phyloP scores from a whole-genome alignment of 2,113 vertebrate species.

The Setophaga coronata region DNA sequence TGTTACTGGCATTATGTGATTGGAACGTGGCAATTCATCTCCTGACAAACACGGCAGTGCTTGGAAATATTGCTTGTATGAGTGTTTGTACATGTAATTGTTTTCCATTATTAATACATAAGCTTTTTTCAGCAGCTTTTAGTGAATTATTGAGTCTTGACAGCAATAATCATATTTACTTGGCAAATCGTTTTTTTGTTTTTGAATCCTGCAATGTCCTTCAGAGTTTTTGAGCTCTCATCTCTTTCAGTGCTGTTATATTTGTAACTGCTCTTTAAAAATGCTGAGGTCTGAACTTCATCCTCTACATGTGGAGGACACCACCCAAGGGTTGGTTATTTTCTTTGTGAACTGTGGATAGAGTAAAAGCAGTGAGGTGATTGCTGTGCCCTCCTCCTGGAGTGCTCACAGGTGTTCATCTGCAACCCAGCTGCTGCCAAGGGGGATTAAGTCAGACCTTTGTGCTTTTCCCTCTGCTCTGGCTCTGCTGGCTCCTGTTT shows the following conservation, averaged over 20 bases:
- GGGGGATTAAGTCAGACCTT: background rate
- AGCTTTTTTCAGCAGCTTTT: background rate
- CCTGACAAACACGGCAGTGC: background rate
- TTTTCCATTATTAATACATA: background rate
- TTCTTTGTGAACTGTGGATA: background rate
- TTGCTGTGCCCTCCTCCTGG: background rate
- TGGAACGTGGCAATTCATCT: background rate
- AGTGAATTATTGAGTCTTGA: background rate
- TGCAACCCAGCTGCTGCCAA: background rate
- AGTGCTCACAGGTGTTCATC: background rate
- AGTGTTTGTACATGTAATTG: background rate
- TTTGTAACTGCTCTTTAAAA: background rate
- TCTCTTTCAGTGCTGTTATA: background rate
- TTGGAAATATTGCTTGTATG: background rate
- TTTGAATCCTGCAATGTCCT: background rate
- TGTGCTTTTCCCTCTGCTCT: background rate
- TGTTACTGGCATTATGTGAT: background rate
- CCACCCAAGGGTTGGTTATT: background rate
- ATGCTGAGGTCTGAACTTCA: background rate
- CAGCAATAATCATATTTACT: background rate
- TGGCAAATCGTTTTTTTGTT: background rate
- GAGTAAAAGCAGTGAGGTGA: background rate
- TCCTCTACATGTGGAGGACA: background rate
- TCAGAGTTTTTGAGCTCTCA: background rate
- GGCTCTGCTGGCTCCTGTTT: background rate